Base-by-base conservation (phyloP, 2,113 vertebrate genomes). In the Petrocephalus zakoni region DNA sequence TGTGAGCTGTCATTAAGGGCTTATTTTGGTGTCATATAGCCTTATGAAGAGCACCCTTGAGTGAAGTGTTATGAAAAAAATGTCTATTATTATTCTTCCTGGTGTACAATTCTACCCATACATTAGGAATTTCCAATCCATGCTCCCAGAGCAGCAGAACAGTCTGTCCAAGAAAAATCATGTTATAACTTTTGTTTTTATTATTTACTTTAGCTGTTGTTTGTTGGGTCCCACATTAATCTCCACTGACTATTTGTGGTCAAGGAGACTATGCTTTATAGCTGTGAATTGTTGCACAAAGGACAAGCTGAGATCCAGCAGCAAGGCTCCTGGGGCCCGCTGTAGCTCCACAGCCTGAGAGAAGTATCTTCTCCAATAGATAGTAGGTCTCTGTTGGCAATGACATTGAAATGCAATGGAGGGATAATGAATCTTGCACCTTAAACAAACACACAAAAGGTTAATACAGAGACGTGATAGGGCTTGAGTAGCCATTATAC, bases 381-480 rank as follows among this genome's bases (percentile, higher is more conserved):
- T 11, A 86, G 49, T 6, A n/a, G 84, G 52, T 25, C 13, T 51
- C 84, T 34, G 10, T n/a, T 34, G n/a, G 52, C 84, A 55, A 85
- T n/a, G 82, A 52, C n/a, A 51, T 52, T 49, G 82, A 55, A 55
- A 86, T 86, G 52, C 5, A 5, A 34, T 34, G 29, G 51, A 55
- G 15, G 52, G 52, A 86, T 86, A 55, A 37, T 55, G 25, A 49
- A 49, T 55, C 25, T 55, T 29, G 11, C 52, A 86, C 84, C 52
- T 86, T 86, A 86, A 56, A 55, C 84, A 86, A 85, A 85, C 83
- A 85, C 15, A 86, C 46, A 19, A 34, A 55, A 55, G 84, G 52
- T 55, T 52, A 86, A 55, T 55, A 55, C 52, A 55, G 25, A 34
- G 25, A 34, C 52, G 8, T 34, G 25, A 34, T 25, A 2, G 78